Conservation (phyloP, 2,797 vertebrate species). For the Chelidonichthys spinosus region DNA sequence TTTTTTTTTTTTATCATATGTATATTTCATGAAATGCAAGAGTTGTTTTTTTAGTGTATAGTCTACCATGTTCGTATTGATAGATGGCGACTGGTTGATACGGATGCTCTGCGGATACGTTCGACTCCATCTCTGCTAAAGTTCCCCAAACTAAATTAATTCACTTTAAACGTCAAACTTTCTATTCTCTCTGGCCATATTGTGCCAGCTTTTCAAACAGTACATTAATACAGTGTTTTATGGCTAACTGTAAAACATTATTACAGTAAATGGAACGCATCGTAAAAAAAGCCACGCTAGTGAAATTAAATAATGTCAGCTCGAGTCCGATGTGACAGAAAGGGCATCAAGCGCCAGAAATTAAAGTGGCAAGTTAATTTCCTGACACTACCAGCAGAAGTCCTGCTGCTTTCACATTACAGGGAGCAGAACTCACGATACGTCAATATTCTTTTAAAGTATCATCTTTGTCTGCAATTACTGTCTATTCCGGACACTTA, state of each 20-base stretch:
- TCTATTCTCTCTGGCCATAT: neutral
- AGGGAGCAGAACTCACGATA: slow-evolving; percentile 50
- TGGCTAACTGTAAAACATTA: slow-evolving; percentile 56
- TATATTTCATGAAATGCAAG: neutral
- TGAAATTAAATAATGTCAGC: slow-evolving; percentile 55
- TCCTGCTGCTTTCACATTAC: slow-evolving; percentile 54
- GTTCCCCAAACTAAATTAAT: slow-evolving; percentile 4
- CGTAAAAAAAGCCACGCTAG: slow-evolving; percentile 36
- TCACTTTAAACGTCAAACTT: slow-evolving; percentile 14
- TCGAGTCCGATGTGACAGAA: slow-evolving; percentile 48
- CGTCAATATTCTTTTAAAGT: slow-evolving; percentile 69
- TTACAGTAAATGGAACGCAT: slow-evolving; percentile 53
- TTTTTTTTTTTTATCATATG: neutral
- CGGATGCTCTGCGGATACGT: neutral
- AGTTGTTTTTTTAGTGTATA: neutral
- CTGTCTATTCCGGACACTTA: slow-evolving; percentile 20
- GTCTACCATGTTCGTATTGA: neutral
- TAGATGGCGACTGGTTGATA: neutral
- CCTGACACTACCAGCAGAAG: slow-evolving; percentile 46
- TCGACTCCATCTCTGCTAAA: slow-evolving; percentile 7
- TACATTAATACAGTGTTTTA: slow-evolving; percentile 47
- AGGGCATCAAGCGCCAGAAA: slow-evolving; percentile 33
- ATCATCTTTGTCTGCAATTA: slow-evolving; percentile 47
- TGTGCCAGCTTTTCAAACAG: slow-evolving; percentile 26
- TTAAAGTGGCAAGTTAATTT: slow-evolving; percentile 72